Conservation (phyloP, 2,888 invertebrate genomes). For the Campopleginae sp. region DNA sequence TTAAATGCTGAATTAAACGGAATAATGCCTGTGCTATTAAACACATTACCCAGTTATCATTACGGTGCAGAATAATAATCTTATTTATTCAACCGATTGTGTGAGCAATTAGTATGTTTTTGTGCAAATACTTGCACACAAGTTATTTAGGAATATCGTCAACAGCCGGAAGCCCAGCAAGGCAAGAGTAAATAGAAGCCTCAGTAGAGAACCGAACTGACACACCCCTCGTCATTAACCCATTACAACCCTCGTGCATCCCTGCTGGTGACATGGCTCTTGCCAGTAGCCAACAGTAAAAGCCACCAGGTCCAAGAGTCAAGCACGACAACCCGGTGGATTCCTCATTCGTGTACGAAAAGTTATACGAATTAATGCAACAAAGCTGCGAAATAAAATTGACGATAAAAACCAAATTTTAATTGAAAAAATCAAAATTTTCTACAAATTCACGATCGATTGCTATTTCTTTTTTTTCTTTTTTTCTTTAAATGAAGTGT, state of each 20-base stretch:
- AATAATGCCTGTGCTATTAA: no score
- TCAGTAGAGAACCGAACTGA: constrained; percentile 54
- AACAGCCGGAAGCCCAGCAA: constrained; percentile 51
- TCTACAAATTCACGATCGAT: no score
- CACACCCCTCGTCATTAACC: constrained; percentile 39
- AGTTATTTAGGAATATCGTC: constrained; percentile 24
- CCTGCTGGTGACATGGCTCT: constrained; percentile 47
- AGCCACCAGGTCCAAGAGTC: neutral
- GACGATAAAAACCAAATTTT: no score
- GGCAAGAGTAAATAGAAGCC: constrained; percentile 59
- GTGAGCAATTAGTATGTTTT: neutral
- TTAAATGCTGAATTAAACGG: neutral
- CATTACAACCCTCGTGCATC: constrained; percentile 17
- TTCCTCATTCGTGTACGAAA: neutral
- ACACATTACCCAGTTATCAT: no score
- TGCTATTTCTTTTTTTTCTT: no score
- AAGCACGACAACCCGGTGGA: neutral
- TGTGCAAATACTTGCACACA: neutral
- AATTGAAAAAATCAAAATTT: no score
- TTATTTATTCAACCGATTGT: neutral
- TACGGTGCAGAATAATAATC: neutral
- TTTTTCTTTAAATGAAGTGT: no score
- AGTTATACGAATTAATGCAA: neutral
- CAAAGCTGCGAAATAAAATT: neutral
- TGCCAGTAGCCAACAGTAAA: neutral